A percentile compares a stretch with the other conserved stretches of the same genome.
Evolutionary conservation across 2,888 invertebrate genomes (phyloP).

Genomic region (Lysandra bellargus): DNA sequence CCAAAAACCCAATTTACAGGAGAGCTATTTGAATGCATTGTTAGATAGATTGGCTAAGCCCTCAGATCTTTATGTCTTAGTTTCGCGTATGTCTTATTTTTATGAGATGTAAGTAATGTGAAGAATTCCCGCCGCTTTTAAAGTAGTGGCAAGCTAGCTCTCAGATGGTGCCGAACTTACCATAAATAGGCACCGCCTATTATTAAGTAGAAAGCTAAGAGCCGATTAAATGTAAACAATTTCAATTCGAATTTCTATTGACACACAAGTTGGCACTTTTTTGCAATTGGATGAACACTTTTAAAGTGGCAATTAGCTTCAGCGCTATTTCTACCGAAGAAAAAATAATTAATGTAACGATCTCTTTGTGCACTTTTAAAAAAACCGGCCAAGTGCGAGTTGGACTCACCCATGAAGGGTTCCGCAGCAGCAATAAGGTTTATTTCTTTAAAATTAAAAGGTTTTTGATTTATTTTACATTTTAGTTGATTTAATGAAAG

Average conservation of each 20-base stretch:
- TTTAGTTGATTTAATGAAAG: no score
- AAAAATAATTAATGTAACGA: not conserved
- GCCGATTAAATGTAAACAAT: slow-evolving; percentile 18
- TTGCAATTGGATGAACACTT: not conserved
- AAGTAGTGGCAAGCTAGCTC: not conserved
- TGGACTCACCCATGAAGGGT: no score
- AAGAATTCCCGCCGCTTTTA: not conserved
- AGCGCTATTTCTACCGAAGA: not conserved
- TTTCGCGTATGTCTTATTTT: not conserved
- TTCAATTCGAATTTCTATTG: not conserved
- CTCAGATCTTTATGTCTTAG: not conserved
- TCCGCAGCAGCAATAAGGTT: no score
- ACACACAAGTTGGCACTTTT: not conserved
- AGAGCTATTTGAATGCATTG: no score
- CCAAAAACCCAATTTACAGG: no score
- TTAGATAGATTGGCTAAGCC: no score
- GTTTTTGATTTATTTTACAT: no score
- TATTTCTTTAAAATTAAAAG: no score
- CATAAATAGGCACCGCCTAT: slow-evolving; percentile 7
- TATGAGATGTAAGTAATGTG: not conserved
- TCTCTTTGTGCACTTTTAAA: not conserved
- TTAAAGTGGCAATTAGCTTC: not conserved
- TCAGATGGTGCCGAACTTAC: slow-evolving; percentile 18
- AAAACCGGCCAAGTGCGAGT: no score
- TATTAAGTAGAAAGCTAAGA: slow-evolving; percentile 19